A percentile compares a stretch with the other conserved stretches of the same genome.
phyloP scores from a whole-genome alignment of 2,888 invertebrate genomes.

The Steinernema carpocapsae region DNA sequence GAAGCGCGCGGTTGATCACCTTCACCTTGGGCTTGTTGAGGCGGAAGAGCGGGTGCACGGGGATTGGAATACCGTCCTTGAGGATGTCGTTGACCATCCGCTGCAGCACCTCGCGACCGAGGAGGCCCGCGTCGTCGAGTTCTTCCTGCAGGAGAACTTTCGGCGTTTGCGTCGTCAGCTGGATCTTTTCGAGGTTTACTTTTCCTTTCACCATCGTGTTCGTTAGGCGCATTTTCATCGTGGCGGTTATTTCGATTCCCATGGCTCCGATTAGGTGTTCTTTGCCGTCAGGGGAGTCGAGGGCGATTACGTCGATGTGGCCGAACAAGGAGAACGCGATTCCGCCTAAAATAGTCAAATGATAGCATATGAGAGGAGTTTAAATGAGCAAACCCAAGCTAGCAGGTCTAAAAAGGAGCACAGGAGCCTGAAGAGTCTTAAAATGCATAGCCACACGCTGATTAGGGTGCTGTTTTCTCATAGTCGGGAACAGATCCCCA shows the following conservation, averaged over 20 bases:
- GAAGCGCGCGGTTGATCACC: conserved; percentile 58
- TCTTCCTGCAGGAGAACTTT: conserved; percentile 63
- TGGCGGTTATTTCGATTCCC: conserved; percentile 56
- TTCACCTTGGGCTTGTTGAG: conserved; percentile 63
- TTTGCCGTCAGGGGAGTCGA: conserved; percentile 15
- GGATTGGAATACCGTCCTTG: conserved; percentile 66
- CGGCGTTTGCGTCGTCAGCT: conserved; percentile 62
- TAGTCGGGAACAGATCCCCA: conserved; percentile 66
- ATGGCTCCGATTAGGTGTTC: conserved; percentile 57
- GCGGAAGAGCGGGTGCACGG: conserved; percentile 66
- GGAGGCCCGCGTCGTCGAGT: conserved; percentile 64
- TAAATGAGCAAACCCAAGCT: conserved; percentile 2
- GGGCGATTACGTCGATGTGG: conserved; percentile 37
- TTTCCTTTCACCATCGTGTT: conserved; percentile 62
- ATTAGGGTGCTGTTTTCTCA: conserved; percentile 49
- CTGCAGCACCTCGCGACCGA: conserved; percentile 64
- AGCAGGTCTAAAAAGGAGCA: conserved; percentile 49
- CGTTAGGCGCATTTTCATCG: conserved; percentile 64
- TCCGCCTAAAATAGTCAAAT: conserved; percentile 42
- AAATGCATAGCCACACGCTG: conserved; percentile 46
- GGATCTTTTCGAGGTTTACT: conserved; percentile 61
- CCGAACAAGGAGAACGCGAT: conserved; percentile 56
- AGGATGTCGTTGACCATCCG: conserved; percentile 65
- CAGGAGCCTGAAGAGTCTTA: conserved; percentile 55
- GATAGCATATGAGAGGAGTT: too few relatives aligned